phyloP scores from a whole-genome alignment of 2,888 invertebrate species.

The Spilarctia lutea region DNA sequence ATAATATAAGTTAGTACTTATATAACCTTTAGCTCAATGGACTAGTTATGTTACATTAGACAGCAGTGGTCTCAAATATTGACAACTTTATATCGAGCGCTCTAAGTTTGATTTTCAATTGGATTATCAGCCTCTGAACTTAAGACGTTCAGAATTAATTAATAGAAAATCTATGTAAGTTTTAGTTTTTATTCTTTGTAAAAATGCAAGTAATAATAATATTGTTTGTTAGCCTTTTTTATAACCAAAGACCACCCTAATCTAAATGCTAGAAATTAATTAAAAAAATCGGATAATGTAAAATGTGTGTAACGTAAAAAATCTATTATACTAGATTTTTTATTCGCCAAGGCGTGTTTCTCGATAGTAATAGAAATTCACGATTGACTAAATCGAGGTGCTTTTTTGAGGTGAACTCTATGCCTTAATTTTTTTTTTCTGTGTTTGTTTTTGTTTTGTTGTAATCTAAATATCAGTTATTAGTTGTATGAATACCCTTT shows the following conservation, averaged over 20 bases:
- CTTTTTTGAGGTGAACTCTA: not conserved
- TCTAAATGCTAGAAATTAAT: not conserved
- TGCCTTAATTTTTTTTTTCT: too few species aligned
- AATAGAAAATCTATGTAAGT: not conserved
- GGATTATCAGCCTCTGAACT: not conserved
- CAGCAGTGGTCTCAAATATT: not conserved
- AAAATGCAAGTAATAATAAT: not conserved
- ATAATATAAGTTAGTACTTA: not conserved
- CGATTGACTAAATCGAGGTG: not conserved
- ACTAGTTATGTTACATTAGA: too few species aligned
- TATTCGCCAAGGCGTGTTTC: not conserved
- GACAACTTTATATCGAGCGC: not conserved
- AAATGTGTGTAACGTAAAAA: not conserved
- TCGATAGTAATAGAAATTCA: not conserved
- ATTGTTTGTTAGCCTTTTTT: not conserved
- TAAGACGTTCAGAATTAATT: not conserved
- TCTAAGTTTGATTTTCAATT: not conserved
- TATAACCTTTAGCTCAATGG: too few species aligned
- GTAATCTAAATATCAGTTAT: not conserved
- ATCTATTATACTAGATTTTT: not conserved
- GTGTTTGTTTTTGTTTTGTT: too few species aligned
- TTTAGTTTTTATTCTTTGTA: not conserved
- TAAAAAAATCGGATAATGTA: not conserved
- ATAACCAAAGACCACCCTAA: not conserved
- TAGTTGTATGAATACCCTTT: not conserved